Base-by-base conservation (phyloP, 1,140 invertebrate species). In the Penaeus indicus region DNA sequence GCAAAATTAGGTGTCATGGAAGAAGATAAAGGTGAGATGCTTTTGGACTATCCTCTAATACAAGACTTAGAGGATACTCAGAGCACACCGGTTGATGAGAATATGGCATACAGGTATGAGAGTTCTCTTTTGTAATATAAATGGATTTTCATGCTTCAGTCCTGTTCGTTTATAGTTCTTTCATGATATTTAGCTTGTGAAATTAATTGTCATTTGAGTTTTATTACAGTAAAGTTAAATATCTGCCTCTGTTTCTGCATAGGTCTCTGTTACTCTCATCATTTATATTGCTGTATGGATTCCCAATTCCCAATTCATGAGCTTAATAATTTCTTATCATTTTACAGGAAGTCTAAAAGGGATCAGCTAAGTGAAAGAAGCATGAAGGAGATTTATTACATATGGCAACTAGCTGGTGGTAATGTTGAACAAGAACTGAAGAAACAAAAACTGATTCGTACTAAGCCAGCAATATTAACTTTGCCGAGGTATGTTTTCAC, bases 351-450 rank as follows among this genome's bases (percentile, higher is more conserved):
- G 54, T 47, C 80, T 60, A 78, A 54, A 80, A 90, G 85, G 69
- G 93, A 93, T 89, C 92, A 93, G 85, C 89, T 94, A 81, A 91
- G 92, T 42, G 94, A 94, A 61, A 94, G 96, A 89, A 94, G 94
- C 86, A 93, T 98, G 91, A 94, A 96, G 86, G 96, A 97, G 92
- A 94, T 99, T 8, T 99, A 98, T 93, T 96, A 99, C 93, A 95
- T 98, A 92, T 99, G 98, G 98, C 96, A 97, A 92, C 93, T 99
- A 77, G 96, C 98, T 38, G 98, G 98, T 60, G 98, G 98, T 1
- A 98, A 99, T 94, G 96, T 98, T 69, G 96, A 97, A 87, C 93
- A 95, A 21, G 97, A 98, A 92, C 93, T 99, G 19, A 97, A 97
- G 91, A 97, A 97, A 92, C 97, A 98, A 93, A 97, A 97, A 10